Conservation (phyloP, 2,888 invertebrate species). For the Stenichneumon culpator region DNA sequence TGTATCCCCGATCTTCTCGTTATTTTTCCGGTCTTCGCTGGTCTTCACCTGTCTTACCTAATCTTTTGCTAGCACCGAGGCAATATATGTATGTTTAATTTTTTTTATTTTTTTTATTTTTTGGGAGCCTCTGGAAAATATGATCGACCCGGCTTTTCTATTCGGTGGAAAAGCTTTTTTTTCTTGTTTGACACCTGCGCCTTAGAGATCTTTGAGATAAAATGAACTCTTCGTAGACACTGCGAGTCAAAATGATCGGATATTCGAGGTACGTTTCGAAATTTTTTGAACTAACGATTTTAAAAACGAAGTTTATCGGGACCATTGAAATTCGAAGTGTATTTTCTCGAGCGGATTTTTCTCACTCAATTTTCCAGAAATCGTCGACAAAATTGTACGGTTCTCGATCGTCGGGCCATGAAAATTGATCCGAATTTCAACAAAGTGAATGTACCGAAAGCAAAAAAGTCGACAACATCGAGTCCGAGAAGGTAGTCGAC, state of each 20-base stretch:
- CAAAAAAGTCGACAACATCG: neutral
- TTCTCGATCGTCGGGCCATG: neutral
- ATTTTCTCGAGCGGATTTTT: neutral
- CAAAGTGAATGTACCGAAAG: neutral
- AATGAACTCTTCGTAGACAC: neutral
- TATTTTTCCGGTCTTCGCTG: conserved; percentile 53
- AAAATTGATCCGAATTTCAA: neutral
- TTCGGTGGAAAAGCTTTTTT: neutral
- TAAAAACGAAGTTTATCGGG: neutral
- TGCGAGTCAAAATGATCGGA: neutral
- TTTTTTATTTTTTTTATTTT: conserved; percentile 33
- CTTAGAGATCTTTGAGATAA: neutral
- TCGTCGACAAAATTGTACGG: neutral
- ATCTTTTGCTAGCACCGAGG: conserved; percentile 47
- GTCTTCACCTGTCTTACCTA: conserved; percentile 40
- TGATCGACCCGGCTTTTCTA: conserved; percentile 48
- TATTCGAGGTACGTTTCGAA: neutral
- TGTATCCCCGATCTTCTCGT: conserved; percentile 33
- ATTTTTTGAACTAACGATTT: neutral
- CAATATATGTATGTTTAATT: neutral
- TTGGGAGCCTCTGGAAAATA: conserved; percentile 33
- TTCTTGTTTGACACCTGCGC: neutral
- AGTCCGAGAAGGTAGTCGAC: conserved; percentile 26
- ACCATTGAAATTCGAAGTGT: too few species aligned
- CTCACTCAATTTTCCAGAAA: neutral